These are phyloP conservation scores for Oenanthe melanoleuca DNA, from an alignment of 2,113 vertebrate genomes.

Conservation along the genomic window DNA sequence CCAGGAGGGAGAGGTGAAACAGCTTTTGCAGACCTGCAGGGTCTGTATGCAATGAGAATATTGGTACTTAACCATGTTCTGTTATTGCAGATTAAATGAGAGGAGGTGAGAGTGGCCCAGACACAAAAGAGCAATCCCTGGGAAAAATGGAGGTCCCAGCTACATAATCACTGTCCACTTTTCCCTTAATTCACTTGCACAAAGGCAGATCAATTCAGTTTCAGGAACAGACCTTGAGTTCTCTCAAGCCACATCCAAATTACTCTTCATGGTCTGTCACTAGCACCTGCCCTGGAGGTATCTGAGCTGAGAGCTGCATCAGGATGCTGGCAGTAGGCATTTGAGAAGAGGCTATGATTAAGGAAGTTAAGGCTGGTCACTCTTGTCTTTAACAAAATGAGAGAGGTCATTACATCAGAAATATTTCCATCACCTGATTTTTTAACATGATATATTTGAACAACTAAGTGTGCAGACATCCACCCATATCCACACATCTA, in stretches of 20 bases:
- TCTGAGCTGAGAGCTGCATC: background rate
- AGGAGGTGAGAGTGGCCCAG: background rate
- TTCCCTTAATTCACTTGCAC: background rate
- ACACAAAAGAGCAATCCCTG: background rate
- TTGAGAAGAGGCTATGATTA: background rate
- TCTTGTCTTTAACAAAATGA: background rate
- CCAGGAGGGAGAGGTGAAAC: background rate
- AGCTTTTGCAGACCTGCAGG: background rate
- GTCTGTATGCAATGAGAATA: background rate
- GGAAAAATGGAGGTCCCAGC: background rate
- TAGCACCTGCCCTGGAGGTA: background rate
- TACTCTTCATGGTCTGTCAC: background rate
- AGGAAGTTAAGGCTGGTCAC: background rate
- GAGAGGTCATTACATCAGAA: background rate
- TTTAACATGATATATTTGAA: background rate
- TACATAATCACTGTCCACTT: background rate
- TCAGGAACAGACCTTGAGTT: background rate
- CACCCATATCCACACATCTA: background rate
- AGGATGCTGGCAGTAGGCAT: background rate
- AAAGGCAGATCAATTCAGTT: background rate
- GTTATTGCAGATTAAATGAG: background rate
- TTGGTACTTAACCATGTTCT: background rate
- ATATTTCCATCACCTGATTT: background rate
- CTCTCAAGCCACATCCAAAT: background rate
- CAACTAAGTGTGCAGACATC: background rate